Evolutionary conservation across 2,797 vertebrate genomes (phyloP), one percentile per base, ranked within the genome.

Genomic region (Crenuchus spilurus): DNA sequence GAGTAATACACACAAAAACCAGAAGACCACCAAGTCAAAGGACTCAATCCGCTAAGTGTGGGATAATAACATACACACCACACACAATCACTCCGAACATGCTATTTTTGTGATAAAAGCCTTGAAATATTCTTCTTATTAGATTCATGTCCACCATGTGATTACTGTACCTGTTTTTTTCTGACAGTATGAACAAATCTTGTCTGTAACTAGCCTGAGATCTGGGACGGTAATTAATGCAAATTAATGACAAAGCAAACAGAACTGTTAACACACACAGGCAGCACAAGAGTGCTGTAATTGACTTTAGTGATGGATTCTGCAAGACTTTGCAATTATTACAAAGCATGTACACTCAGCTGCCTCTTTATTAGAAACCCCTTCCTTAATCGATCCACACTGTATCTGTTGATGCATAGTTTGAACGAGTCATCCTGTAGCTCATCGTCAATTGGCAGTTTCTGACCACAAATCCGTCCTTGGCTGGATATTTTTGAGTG

Each of bases 81-180:
- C 37, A 58, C 26, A 44, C 67, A 57, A 57, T 72, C 39, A 62
- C 70, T 51, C 44, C 46, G n/a, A 61, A 37, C 31, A 39, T 49
- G 44, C 55, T 46, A 49, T 71, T 61, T 71, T 71, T 58, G n/a
- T n/a, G 28, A 71, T 60, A 31, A 71, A 71, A 60, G 42, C 13
- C 42, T 71, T 48, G 28, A 71, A 71, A 68, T 48, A 61, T n/a
- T 26, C 52, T 28, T 3, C 13, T 61, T 60, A 48, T 61, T 30
- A 61, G 41, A 48, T 71, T 71, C 26, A 49, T 26, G 16, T 11
- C 52, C 46, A 61, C 30, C 20, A 71, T 44, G 58, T 60, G 69
- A 71, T 41, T 71, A 57, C 31, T 61, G 49, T 61, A 6, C 31
- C 58, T 26, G 52, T 24, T 39, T 39, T 39, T 44, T 35, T 70